Evolutionary conservation across 1,140 invertebrate species (phyloP).

Genomic region (Bombus soroeensis): DNA sequence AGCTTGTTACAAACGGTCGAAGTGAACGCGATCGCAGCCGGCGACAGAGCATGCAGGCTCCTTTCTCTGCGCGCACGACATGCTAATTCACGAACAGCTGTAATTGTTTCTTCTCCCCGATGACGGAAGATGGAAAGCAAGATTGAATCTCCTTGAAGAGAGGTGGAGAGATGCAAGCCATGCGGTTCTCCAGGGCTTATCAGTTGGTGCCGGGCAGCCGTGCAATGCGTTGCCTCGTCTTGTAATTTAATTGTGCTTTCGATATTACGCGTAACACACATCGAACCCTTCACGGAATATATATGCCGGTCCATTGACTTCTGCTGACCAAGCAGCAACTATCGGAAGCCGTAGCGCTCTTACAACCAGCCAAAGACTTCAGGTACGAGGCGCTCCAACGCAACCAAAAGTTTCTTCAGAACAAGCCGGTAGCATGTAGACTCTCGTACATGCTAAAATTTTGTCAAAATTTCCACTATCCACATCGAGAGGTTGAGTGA

Average conservation of each 20-base stretch:
- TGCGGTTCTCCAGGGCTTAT: conserved; percentile 58
- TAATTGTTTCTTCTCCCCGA: conserved; percentile 45
- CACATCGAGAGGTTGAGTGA: not conserved
- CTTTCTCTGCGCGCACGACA: conserved; percentile 6
- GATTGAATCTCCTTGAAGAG: conserved; percentile 64
- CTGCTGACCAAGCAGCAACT: conserved; percentile 13
- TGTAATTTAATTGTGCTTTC: conserved; percentile 22
- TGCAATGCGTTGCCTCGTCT: conserved; percentile 64
- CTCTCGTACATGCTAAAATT: not conserved
- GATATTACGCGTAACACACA: conserved; percentile 33
- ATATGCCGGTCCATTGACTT: conserved; percentile 15
- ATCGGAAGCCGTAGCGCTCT: conserved; percentile 1
- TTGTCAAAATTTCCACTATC: not conserved
- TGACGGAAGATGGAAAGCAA: conserved; percentile 50
- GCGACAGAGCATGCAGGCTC: not conserved
- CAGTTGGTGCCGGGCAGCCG: conserved; percentile 66
- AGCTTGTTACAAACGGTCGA: not conserved
- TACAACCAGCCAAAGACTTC: conserved; percentile 13
- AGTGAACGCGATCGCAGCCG: not conserved
- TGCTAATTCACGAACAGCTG: conserved; percentile 1
- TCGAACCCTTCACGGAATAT: not conserved
- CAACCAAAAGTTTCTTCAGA: not conserved
- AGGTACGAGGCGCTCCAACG: not conserved
- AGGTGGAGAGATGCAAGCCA: conserved; percentile 48
- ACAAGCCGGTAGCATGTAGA: conserved; percentile 17